Base-by-base conservation (phyloP, 2,113 vertebrate species). In the Strigops habroptila region DNA sequence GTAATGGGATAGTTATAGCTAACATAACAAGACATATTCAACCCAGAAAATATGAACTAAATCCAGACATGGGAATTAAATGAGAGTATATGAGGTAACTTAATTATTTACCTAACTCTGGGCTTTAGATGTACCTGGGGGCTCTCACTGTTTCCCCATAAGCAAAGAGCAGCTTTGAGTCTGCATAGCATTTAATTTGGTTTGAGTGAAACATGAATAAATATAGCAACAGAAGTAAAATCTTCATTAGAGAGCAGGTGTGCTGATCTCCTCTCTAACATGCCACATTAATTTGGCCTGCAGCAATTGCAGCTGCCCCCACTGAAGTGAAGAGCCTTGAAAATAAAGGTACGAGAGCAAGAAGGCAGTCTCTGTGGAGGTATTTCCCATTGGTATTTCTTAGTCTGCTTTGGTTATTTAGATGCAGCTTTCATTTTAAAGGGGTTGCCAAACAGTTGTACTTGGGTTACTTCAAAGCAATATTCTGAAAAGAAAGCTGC, bases 61-160 rank as follows among this genome's bases (percentile, higher is more conserved):
- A 93, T 92, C 88, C 62, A 96, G 89, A 59, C 41, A 10, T 65
- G 78, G 87, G 95, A 94, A 94, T 97, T 94, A 96, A 91, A 96
- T 79, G 84, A 49, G 94, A 96, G 88, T 76, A 91, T 92, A 95
- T 81, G 91, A 92, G 82, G 82, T 96, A 95, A 91, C 75, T 73
- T 83, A 75, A 96, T 91, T 63, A 93, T 88, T 96, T 89, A 95
- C 90, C 78, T 89, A 91, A 91, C 91, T 95, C 92, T 84, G 70
- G 87, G 92, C 93, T 37, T 22, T 77, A 74, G 51, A 31, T 37
- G 37, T 96, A 88, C 82, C 92, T 95, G 82, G 57, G 69, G 80
- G 76, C 77, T 89, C 88, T 82, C 9, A 0, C 24, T 91, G 65
- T 53, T 97, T 79, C 96, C 94, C 83, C 41, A 22, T 53, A 65